A percentile compares a stretch with the other conserved stretches of the same genome.
Evolutionary conservation across 30 jellyfish, hydroid and myxozoan genomes (phyloP).

Genomic region (Aurelia coerulea): DNA sequence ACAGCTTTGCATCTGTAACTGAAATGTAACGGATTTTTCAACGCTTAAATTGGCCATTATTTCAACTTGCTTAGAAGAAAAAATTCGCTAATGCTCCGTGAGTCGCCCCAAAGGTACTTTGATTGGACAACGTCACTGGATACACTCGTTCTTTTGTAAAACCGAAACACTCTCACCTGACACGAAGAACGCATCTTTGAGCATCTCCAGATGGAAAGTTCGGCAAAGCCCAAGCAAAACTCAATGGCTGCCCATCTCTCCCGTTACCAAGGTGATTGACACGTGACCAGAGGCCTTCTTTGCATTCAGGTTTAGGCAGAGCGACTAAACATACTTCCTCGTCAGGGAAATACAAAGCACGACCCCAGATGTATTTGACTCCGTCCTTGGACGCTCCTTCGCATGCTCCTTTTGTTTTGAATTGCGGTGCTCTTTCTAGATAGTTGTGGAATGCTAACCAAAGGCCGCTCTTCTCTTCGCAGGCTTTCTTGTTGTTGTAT

Average conservation of each 20-base stretch:
- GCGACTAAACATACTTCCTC: slow-evolving; percentile 82
- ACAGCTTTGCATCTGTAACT: too few species aligned
- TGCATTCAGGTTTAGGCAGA: slow-evolving; percentile 82
- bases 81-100: too few species aligned
- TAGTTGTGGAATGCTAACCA: slow-evolving; percentile 87
- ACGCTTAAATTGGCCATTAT: too few species aligned
- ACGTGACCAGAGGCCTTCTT: slow-evolving; percentile 84
- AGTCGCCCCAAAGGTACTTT: too few species aligned
- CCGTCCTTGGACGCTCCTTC: slow-evolving; percentile 62
- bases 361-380: slow-evolving; percentile 80
- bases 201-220: slow-evolving; percentile 81
- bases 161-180: slow-evolving; percentile 65
- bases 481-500: slow-evolving; percentile 76
- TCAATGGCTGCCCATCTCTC: slow-evolving; percentile 74
- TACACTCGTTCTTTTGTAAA: too few species aligned
- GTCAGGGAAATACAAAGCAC: slow-evolving; percentile 54
- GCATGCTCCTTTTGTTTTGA: slow-evolving; percentile 70
- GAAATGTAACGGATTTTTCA: too few species aligned
- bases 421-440: slow-evolving; percentile 74
- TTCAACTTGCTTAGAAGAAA: too few species aligned
- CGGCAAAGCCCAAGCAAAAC: slow-evolving; percentile 83
- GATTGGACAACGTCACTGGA: too few species aligned
- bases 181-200: slow-evolving; percentile 80
- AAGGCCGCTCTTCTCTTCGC: slow-evolving; percentile 79
- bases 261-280: slow-evolving; percentile 96